Evolutionary conservation across 2,888 invertebrate species (phyloP).

Genomic region (Rhagonycha lutea): DNA sequence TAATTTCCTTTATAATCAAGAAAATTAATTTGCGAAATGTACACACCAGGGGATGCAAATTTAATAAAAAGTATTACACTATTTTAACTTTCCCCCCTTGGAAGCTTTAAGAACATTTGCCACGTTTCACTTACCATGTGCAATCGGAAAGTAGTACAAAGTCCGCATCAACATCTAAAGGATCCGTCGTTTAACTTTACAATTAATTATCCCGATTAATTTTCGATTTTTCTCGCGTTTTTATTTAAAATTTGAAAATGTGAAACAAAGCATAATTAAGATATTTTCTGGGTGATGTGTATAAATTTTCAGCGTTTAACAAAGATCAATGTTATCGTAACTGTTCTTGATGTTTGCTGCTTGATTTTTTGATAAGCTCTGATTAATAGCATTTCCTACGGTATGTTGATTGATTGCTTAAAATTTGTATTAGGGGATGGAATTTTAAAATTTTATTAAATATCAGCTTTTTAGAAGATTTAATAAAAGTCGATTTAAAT

Average conservation of each 20-base stretch:
- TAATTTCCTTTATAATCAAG: slow-evolving; percentile 1
- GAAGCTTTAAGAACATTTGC: neutral
- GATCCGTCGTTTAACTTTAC: neutral
- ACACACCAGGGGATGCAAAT: neutral
- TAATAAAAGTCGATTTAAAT: neutral
- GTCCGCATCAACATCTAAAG: neutral
- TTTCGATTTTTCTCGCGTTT: neutral
- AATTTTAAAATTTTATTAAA: neutral
- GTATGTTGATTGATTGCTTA: neutral
- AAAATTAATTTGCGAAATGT: neutral
- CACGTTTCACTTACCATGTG: neutral
- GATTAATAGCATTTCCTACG: slow-evolving; percentile 2
- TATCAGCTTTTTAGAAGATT: neutral
- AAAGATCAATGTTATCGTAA: neutral
- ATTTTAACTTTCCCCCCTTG: neutral
- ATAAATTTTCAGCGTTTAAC: neutral
- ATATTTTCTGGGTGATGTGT: neutral
- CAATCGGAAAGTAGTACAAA: neutral
- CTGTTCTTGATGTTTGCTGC: slow-evolving; percentile 2
- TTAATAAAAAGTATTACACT: neutral
- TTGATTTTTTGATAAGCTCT: slow-evolving; percentile 4
- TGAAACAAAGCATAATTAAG: neutral
- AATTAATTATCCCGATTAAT: neutral
- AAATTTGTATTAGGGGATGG: neutral
- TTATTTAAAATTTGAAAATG: neutral